These are phyloP conservation scores for Bombus picipes DNA, from an alignment of 1,140 invertebrate genomes.

Conservation along the genomic window DNA sequence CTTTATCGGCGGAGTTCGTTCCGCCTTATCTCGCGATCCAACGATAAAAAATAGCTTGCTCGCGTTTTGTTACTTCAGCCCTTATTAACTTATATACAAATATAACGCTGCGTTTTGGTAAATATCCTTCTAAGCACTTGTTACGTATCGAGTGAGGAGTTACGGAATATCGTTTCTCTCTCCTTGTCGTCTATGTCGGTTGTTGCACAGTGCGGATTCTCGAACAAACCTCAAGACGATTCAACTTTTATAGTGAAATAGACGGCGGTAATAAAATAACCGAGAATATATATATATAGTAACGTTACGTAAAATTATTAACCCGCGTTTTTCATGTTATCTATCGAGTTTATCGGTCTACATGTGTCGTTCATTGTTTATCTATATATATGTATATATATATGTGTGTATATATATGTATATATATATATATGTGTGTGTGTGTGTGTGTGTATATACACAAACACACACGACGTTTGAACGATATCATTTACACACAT, in stretches of 20 bases:
- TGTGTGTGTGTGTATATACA: no score
- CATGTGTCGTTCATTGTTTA: slow-evolving; percentile 2
- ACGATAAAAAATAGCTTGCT: slow-evolving; percentile 38
- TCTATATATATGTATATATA: no score
- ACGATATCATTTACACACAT: not conserved
- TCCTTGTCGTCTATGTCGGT: not conserved
- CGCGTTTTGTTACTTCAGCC: slow-evolving; percentile 14
- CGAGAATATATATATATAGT: slow-evolving; percentile 23
- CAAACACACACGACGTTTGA: not conserved
- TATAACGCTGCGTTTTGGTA: slow-evolving; percentile 34
- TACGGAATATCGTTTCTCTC: slow-evolving; percentile 10
- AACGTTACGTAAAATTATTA: slow-evolving; percentile 8
- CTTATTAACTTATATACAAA: slow-evolving; percentile 43
- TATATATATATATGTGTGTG: no score
- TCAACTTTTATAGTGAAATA: not conserved
- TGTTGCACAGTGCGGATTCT: not conserved
- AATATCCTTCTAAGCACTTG: slow-evolving; percentile 9
- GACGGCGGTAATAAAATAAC: slow-evolving; percentile 15
- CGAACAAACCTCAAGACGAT: slow-evolving; percentile 14
- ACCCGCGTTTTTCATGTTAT: slow-evolving; percentile 19
- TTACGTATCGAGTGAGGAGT: slow-evolving; percentile 37
- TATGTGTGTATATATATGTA: no score
- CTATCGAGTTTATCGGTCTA: not conserved
- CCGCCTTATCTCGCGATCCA: slow-evolving; percentile 36
- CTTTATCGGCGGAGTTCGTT: not conserved